Evolutionary conservation across 35 echinoderm and acorn worm species (phyloP), one percentile per base, ranked within the genome.

Genomic region (Ptychodera flava): DNA sequence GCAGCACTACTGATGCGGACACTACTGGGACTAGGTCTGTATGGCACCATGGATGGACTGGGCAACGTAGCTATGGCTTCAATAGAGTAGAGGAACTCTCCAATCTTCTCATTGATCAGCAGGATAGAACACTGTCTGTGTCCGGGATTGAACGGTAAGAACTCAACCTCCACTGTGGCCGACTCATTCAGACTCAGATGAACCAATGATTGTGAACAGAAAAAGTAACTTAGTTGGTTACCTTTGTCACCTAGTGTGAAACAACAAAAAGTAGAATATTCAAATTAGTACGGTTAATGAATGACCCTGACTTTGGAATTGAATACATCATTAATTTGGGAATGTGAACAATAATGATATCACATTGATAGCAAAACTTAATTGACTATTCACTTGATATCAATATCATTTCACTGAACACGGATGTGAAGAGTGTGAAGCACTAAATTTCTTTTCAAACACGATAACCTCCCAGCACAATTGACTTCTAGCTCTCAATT

Each of bases 1-100:
- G 95, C 90, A 36, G 89, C 92, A 89, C 95, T 97, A 85, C 90
- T 97, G 34, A 97, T 97, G 64, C 95, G 86, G 35, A 97, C 90
- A 52, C 95, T 94, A 52, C 93, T 89, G 27, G 83, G 87, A 35
- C 86, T 92, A 10, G 95, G 95, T 32, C 89, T 82, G 53, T 87
- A 97, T 0, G 95, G 92, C 28, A 93, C 33, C 0, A 45, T 28
- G 14, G 92, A 91, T 0, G 95, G 92, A 16, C 91, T 32, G 35
- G 95, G 95, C 16, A 97, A 52, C 10, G 85, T 38, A 34, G 95
- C 87, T 0, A 80, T 91, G 33, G 95, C 95, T 32, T 94, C 95
- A n/a, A 97, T 83, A 10, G 84, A 87, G 83, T 97, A 97, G 38
- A 97, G 76, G 76, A 94, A 93, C 81, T 97, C 92, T 30, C 95